Evolutionary conservation across 2,113 vertebrate genomes (phyloP).

Genomic region (Scytalopus superciliaris): DNA sequence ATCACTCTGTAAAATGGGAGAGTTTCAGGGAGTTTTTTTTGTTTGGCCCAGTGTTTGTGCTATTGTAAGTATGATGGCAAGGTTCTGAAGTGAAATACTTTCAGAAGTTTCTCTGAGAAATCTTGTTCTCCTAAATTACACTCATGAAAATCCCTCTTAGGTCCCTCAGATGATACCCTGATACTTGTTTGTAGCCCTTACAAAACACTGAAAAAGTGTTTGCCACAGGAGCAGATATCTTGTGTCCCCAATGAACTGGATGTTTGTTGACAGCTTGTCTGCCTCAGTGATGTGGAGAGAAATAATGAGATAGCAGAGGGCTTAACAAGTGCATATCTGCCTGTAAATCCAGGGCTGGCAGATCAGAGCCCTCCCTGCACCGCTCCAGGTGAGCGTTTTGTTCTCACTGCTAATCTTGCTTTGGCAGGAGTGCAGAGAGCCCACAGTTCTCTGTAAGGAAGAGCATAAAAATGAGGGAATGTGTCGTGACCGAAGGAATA

Average conservation of each 20-base stretch:
- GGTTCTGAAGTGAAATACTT: neutral
- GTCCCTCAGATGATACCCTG: neutral
- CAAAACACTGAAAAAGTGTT: neutral
- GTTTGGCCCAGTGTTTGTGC: neutral
- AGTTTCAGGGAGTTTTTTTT: neutral
- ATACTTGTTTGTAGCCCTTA: neutral
- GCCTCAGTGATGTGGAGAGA: neutral
- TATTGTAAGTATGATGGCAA: neutral
- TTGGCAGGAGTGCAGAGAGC: neutral
- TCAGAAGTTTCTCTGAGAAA: neutral
- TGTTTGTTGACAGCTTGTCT: conserved; percentile 10
- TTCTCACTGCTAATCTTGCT: neutral
- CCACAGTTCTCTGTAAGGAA: neutral
- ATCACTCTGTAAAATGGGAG: neutral
- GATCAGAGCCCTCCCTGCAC: neutral
- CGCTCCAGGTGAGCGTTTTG: conserved; percentile 13
- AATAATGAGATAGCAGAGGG: conserved; percentile 9
- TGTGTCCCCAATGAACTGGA: neutral
- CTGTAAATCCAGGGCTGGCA: neutral
- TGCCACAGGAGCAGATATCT: neutral
- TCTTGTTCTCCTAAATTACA: neutral
- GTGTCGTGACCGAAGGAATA: conserved; percentile 23
- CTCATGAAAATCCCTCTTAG: neutral
- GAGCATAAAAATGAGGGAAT: neutral
- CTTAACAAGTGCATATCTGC: neutral